Conservation (phyloP, 1,140 invertebrate genomes). For the Drosophila sp. region DNA sequence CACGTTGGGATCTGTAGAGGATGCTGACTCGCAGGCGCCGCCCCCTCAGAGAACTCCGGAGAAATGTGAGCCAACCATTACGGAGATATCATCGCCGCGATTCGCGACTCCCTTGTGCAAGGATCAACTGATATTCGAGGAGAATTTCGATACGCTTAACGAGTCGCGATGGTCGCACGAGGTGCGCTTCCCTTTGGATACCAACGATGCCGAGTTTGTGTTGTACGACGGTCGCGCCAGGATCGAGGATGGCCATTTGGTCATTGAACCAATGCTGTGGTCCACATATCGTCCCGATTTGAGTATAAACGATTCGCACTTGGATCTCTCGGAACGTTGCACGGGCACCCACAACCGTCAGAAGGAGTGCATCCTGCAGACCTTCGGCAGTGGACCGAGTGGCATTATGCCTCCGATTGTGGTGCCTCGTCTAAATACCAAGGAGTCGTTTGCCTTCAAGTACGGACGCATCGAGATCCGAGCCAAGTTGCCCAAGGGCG, state of each 20-base stretch:
- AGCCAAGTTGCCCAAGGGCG: constrained; percentile 54
- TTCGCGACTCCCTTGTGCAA: constrained; percentile 41
- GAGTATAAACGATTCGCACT: constrained; percentile 37
- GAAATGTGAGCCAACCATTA: constrained; percentile 25
- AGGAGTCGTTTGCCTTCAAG: constrained; percentile 63
- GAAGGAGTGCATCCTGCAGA: constrained; percentile 50
- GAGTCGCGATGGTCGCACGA: constrained; percentile 63
- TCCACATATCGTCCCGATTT: constrained; percentile 62
- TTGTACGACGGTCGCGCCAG: constrained; percentile 60
- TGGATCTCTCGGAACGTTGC: constrained; percentile 62
- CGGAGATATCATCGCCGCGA: constrained; percentile 23
- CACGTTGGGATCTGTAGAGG: background rate
- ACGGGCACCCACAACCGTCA: constrained; percentile 57
- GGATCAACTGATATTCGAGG: constrained; percentile 68
- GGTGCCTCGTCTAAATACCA: constrained; percentile 53
- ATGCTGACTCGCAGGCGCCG: background rate
- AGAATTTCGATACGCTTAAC: constrained; percentile 66
- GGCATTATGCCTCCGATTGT: constrained; percentile 65
- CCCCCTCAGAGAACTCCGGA: background rate
- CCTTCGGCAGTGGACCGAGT: constrained; percentile 52
- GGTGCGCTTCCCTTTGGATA: constrained; percentile 60
- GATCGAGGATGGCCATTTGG: constrained; percentile 38
- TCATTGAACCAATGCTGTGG: constrained; percentile 58
- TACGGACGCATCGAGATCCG: constrained; percentile 66
- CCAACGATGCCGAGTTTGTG: constrained; percentile 65